These are phyloP conservation scores for Sinelater perroti DNA, from an alignment of 2,888 invertebrate genomes.

Conservation along the genomic window DNA sequence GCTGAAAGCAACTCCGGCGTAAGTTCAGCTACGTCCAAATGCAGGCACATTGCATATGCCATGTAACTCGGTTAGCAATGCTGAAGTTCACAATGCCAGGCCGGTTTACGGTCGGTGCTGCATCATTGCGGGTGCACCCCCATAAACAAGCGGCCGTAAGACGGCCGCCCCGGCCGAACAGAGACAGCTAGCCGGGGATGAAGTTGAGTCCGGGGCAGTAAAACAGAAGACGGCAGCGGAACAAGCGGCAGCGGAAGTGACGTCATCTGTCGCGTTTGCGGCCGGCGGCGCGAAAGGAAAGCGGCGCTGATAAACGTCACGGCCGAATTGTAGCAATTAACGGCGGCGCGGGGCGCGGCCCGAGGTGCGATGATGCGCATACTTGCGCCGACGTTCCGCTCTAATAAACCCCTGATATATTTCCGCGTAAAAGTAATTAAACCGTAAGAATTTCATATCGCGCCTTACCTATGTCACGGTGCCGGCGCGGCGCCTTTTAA, in stretches of 20 bases:
- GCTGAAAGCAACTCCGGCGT: too few relatives aligned
- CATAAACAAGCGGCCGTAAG: slow-evolving; percentile 13
- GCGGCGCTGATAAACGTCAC: slow-evolving; percentile 15
- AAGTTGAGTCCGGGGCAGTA: slow-evolving; percentile 29
- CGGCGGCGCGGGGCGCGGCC: neutral
- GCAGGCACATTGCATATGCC: slow-evolving; percentile 14
- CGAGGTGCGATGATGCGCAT: slow-evolving; percentile 25
- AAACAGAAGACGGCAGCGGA: slow-evolving; percentile 30
- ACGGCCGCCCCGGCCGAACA: slow-evolving; percentile 4
- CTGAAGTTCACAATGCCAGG: slow-evolving; percentile 14
- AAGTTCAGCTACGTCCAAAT: too few relatives aligned
- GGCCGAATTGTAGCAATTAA: neutral
- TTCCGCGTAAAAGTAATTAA: slow-evolving; percentile 44
- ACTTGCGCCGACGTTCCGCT: slow-evolving; percentile 25
- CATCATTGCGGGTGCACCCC: slow-evolving; percentile 18
- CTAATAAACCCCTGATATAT: slow-evolving; percentile 44
- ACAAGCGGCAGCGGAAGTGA: slow-evolving; percentile 31
- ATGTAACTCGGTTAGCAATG: slow-evolving; percentile 12
- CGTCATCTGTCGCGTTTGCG: slow-evolving; percentile 27
- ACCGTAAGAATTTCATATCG: slow-evolving; percentile 46
- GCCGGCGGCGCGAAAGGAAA: slow-evolving; percentile 19
- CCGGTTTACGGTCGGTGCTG: slow-evolving; percentile 11
- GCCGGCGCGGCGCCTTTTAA: slow-evolving; percentile 37
- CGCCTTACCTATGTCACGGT: slow-evolving; percentile 40
- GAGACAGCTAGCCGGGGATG: slow-evolving; percentile 8